Conservation (phyloP, 2,113 vertebrate genomes). For the Eolophus roseicapilla region DNA sequence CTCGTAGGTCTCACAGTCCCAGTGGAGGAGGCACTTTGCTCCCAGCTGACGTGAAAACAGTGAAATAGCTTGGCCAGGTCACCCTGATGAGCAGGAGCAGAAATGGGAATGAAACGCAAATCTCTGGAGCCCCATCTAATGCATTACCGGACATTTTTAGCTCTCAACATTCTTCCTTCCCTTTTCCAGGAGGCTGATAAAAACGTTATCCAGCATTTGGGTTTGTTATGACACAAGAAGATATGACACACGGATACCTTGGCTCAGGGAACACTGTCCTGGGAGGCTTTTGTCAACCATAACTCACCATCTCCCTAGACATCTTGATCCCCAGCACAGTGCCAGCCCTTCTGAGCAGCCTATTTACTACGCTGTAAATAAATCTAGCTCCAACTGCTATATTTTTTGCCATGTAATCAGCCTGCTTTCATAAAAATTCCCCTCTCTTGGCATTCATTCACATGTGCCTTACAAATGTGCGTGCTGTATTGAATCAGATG, state of each 20-base stretch:
- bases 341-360: constrained; percentile 33
- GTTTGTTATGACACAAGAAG: background rate
- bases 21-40: background rate
- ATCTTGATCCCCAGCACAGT: background rate
- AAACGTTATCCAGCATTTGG: background rate
- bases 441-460: constrained; percentile 54
- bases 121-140: background rate
- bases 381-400: constrained; percentile 40
- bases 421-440: constrained; percentile 66
- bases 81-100: background rate
- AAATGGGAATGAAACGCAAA: background rate
- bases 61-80: background rate
- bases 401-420: constrained; percentile 69
- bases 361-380: constrained; percentile 49
- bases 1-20: fast-evolving
- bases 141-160: background rate
- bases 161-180: background rate
- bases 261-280: background rate
- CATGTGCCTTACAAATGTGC: constrained; percentile 68
- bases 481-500: constrained; percentile 12
- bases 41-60: background rate
- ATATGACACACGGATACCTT: background rate
- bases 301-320: background rate
- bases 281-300: background rate
- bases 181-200: background rate